phyloP scores from a whole-genome alignment of 2,888 invertebrate genomes.

The Melikaiella ostensackeni region DNA sequence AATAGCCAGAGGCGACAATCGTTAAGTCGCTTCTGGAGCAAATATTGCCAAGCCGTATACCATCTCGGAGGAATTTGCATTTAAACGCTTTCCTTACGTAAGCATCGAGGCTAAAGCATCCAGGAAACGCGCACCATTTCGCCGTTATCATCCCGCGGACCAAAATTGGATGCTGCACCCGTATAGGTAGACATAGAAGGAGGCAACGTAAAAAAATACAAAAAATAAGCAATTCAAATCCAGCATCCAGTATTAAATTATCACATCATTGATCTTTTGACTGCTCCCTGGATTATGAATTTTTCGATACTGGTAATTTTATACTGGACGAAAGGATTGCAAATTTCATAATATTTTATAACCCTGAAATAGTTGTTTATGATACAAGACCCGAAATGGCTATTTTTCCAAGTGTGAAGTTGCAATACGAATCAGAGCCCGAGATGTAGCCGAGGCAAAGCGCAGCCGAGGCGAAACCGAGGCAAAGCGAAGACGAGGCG shows the following conservation, averaged over 20 bases:
- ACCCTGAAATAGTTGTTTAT: too few species aligned
- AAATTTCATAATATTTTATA: not conserved
- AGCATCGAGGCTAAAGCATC: constrained; percentile 52
- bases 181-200: not conserved
- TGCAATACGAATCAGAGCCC: too few species aligned
- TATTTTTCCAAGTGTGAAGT: too few species aligned
- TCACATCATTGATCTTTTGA: not conserved
- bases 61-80: constrained; percentile 55
- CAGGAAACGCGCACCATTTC: constrained; percentile 51
- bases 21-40: constrained; percentile 48
- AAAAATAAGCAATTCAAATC: not conserved
- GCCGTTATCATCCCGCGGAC: constrained; percentile 46
- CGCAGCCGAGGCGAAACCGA: too few species aligned
- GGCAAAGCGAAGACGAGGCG: too few species aligned
- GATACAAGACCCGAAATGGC: too few species aligned
- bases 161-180: constrained; percentile 49
- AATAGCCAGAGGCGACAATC: constrained; percentile 50
- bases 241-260: not conserved
- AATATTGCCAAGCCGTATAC: constrained; percentile 47
- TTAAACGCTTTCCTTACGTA: constrained; percentile 52
- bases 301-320: not conserved
- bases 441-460: too few species aligned
- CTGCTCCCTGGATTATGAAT: not conserved
- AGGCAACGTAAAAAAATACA: not conserved
- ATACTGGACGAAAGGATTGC: constrained; percentile 6